A percentile compares a stretch with the other conserved stretches of the same genome.
Evolutionary conservation across 1,140 invertebrate genomes (phyloP).

Genomic region (Trachymyrmex septentrionalis): DNA sequence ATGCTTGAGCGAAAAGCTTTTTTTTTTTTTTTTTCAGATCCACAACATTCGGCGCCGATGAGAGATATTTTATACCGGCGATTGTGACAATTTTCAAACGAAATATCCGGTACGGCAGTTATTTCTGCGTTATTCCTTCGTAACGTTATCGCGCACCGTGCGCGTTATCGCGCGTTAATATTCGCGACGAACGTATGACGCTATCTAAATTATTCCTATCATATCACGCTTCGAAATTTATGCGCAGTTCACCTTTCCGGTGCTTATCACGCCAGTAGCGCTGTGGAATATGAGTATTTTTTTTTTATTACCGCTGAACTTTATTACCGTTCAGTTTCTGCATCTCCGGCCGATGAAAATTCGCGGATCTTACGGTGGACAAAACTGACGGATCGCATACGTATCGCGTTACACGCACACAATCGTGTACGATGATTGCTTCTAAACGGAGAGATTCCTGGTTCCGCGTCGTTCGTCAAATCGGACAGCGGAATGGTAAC

Average conservation of each 20-base stretch:
- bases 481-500: constrained; percentile 36
- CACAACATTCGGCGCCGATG: too few species aligned
- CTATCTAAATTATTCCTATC: constrained; percentile 32
- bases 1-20: not conserved
- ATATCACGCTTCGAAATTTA: constrained; percentile 34
- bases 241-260: constrained; percentile 14
- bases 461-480: constrained; percentile 45
- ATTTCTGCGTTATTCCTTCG: constrained; percentile 17
- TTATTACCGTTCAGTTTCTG: not conserved
- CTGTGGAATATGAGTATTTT: not conserved
- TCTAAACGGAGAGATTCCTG: constrained; percentile 38
- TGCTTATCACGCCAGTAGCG: not conserved
- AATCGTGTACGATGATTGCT: constrained; percentile 14
- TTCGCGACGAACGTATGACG: constrained; percentile 38
- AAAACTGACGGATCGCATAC: not conserved
- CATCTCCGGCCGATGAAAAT: constrained; percentile 4
- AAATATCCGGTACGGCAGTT: not conserved
- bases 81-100: constrained; percentile 1
- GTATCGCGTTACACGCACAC: not conserved
- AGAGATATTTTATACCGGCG: not conserved
- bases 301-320: not conserved
- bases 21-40: not conserved
- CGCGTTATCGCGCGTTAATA: constrained; percentile 23
- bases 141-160: not conserved
- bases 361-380: not conserved